Evolutionary conservation across 1,140 invertebrate genomes (phyloP), one percentile per base, ranked within the genome.

Genomic region (Nilaparvata lugens): DNA sequence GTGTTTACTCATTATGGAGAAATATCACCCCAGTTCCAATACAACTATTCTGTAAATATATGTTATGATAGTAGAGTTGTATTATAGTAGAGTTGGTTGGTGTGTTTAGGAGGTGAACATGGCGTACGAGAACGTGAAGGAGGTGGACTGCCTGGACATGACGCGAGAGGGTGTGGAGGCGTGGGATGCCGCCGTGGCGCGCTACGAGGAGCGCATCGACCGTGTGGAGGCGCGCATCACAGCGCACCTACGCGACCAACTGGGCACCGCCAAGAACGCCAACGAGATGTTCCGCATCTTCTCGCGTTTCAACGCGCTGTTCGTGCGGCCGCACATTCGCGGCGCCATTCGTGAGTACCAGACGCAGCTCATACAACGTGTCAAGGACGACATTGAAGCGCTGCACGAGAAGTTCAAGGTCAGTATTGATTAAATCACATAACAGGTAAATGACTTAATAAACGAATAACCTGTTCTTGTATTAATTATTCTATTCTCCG

Each of bases 271-370:
- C 0, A 97, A 97, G 75, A 98, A 97, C 78, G 96, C 97, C 16
- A 98, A 99, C 75, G 97, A 99, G 78, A 99, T 99, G 97, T 99
- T 69, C 28, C 80, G 94, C 35, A 98, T 98, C 68, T 98, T 97
- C 77, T 95, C 93, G 7, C 83, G 96, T 16, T 99, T 98, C 77
- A 99, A 99, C 78, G 96, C 95, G 0, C 78, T 99, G 14, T 99
- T 99, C 78, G 95, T 99, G 4, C 83, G 97, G 14, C 96, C 96
- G 5, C 96, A 99, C 74, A 99, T 99, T 70, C 83, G 95, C 61
- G 97, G 97, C 18, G 97, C 97, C 24, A 99, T 99, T 65, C 78
- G 96, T 38, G 96, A 99, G 78, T 99, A 99, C 75, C 97, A 99
- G 77, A 98, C 96, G 0, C 95, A 99, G 73, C 80, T 99, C 25